Base-by-base conservation (phyloP, 2,888 invertebrate genomes). In the Dasypolia templi region DNA sequence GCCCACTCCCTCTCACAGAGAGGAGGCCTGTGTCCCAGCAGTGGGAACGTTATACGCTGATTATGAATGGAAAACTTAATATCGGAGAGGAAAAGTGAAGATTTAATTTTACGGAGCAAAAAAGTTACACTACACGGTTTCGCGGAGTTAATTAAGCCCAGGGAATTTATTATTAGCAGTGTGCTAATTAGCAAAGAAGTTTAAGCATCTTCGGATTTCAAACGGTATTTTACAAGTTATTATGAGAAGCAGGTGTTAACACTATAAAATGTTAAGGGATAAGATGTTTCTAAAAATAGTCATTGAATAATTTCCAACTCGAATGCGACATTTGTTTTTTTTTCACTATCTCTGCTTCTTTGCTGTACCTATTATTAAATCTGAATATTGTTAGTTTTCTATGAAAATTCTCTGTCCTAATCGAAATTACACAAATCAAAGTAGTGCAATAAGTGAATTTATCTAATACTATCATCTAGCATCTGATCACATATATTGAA, bases 61-160 rank as follows among this genome's bases (percentile, higher is more conserved):
- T n/a, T n/a, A n/a, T n/a, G n/a, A 76, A 77, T 82, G 67, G 70
- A 76, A 73, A 71, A 61, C 26, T 70, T 83, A 70, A 76, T 73
- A 79, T 63, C 53, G 14, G 44, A 7, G 53, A 51, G 58, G 58
- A 69, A 81, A 77, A 70, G 63, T 9, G 65, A 68, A 72, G 58
- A 75, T 82, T 79, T 62, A 55, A 79, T 81, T 75, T 65, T 53
- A 70, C 59, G 44, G 19, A 65, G 56, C 59, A 75, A 82, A 75
- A 72, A 69, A 67, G n/a, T n/a, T n/a, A n/a, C n/a, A n/a, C 46
- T 62, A 58, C 61, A 69, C 64, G 70, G 69, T 81, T 68, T 67
- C 22, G n/a, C 62, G 17, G 58, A 66, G 79, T 69, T 82, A 75
- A 82, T 81, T 75, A 81, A 81, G 68, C 62, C 79, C 61, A 64